These are phyloP conservation scores for Ligdia adustata DNA, from an alignment of 2,888 invertebrate species.

Conservation along the genomic window DNA sequence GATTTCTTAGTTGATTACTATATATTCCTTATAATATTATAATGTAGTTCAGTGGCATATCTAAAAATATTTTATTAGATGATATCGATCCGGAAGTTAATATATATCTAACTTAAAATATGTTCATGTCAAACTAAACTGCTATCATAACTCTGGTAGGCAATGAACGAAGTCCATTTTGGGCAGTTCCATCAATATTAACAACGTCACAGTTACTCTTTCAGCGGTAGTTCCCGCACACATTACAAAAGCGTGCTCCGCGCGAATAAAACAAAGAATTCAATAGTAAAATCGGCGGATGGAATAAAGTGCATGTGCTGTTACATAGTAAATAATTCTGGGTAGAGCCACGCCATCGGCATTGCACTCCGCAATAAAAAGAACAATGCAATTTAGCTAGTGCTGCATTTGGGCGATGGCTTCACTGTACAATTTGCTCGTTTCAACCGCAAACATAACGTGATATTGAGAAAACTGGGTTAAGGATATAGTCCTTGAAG, in stretches of 20 bases:
- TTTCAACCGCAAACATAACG: conserved; percentile 48
- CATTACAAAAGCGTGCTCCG: conserved; percentile 38
- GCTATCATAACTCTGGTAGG: conserved; percentile 10
- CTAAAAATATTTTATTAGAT: too few species aligned
- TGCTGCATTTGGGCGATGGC: conserved; percentile 71
- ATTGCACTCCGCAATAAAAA: conserved; percentile 75
- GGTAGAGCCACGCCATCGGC: conserved; percentile 67
- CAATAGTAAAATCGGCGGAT: conserved; percentile 68
- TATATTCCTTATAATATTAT: too few species aligned
- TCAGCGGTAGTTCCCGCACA: conserved; percentile 13
- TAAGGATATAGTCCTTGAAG: conserved; percentile 19
- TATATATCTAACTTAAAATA: conserved; percentile 3
- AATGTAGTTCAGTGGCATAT: too few species aligned
- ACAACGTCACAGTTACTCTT: conserved; percentile 19
- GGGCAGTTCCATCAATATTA: conserved; percentile 21
- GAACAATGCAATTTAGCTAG: conserved; percentile 80
- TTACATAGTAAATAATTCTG: conserved; percentile 81
- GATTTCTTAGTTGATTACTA: neutral
- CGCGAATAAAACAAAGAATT: conserved; percentile 59
- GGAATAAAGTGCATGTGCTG: conserved; percentile 76
- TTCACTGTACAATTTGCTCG: conserved; percentile 65
- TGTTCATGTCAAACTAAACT: conserved; percentile 5
- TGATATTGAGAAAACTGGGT: conserved; percentile 40
- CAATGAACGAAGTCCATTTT: conserved; percentile 16
- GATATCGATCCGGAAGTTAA: too few species aligned